A percentile compares a stretch with the other conserved stretches of the same genome.
phyloP scores from a whole-genome alignment of 2,888 invertebrate species.

The Melieria omissa region DNA sequence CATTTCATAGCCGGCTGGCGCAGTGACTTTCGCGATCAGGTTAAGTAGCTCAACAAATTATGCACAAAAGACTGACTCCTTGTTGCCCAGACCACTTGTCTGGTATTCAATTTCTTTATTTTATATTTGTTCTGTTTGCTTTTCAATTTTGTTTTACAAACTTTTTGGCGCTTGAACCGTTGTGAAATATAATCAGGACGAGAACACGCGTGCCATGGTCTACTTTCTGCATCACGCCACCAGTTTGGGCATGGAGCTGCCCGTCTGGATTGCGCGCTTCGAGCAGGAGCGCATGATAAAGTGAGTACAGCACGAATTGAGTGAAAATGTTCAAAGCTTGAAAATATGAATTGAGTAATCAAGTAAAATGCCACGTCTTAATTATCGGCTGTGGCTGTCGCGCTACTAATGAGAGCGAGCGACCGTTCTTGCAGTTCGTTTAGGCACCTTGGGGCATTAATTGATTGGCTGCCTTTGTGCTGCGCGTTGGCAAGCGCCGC shows the following conservation, averaged over 20 bases:
- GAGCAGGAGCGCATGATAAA: slow-evolving; percentile 61
- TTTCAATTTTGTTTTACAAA: slow-evolving; percentile 17
- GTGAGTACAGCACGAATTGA: slow-evolving; percentile 51
- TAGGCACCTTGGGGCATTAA: too few species aligned
- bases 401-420: too few species aligned
- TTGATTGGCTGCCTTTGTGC: too few species aligned
- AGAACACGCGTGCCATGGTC: slow-evolving; percentile 80
- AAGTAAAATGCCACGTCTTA: too few species aligned
- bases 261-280: slow-evolving; percentile 61
- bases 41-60: slow-evolving; percentile 44
- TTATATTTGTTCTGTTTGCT: neutral
- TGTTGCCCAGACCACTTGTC: neutral
- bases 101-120: neutral
- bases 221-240: slow-evolving; percentile 84
- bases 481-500: too few species aligned
- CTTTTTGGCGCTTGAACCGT: slow-evolving; percentile 3
- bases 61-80: neutral
- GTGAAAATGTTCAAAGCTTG: too few species aligned
- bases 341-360: too few species aligned
- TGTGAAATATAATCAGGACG: slow-evolving; percentile 69
- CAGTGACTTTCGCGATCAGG: slow-evolving; percentile 79
- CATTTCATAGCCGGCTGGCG: slow-evolving; percentile 88
- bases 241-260: slow-evolving; percentile 73
- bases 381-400: too few species aligned
- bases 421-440: too few species aligned